Evolutionary conservation across 2,888 invertebrate species (phyloP).

Genomic region (Tachina grossa): DNA sequence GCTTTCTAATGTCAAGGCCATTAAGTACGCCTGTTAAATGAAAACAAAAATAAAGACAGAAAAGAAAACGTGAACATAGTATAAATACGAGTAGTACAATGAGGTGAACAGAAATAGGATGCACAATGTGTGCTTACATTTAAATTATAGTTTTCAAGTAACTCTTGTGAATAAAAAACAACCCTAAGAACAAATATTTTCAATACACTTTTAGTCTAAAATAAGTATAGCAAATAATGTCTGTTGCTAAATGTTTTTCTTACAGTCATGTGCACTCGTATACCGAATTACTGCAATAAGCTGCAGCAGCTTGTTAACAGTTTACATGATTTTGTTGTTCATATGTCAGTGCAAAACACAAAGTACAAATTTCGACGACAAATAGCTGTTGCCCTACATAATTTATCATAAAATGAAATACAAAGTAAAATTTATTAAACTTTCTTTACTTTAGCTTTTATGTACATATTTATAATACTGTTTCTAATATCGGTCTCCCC

Average conservation of each 20-base stretch:
- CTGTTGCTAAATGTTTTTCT: conserved; percentile 31
- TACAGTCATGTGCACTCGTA: not conserved
- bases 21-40: too few relatives aligned
- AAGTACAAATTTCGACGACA: not conserved
- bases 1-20: too few relatives aligned
- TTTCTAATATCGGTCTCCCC: too few relatives aligned
- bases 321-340: conserved; percentile 19
- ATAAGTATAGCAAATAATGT: not conserved
- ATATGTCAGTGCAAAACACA: not conserved
- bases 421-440: not conserved
- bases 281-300: conserved; percentile 18
- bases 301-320: conserved; percentile 35
- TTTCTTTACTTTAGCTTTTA: too few relatives aligned
- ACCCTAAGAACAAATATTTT: conserved; percentile 4
- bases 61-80: too few relatives aligned
- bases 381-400: conserved; percentile 16
- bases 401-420: not conserved
- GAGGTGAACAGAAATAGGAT: too few relatives aligned
- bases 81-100: too few relatives aligned
- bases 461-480: too few relatives aligned
- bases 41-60: too few relatives aligned
- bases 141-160: conserved; percentile 50
- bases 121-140: not conserved
- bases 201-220: conserved; percentile 15
- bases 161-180: not conserved